Percentiles rank a stretch among this genome's conserved stretches.
phyloP scores from a whole-genome alignment of 2,888 invertebrate genomes.

The Allophyes oxyacanthae region DNA sequence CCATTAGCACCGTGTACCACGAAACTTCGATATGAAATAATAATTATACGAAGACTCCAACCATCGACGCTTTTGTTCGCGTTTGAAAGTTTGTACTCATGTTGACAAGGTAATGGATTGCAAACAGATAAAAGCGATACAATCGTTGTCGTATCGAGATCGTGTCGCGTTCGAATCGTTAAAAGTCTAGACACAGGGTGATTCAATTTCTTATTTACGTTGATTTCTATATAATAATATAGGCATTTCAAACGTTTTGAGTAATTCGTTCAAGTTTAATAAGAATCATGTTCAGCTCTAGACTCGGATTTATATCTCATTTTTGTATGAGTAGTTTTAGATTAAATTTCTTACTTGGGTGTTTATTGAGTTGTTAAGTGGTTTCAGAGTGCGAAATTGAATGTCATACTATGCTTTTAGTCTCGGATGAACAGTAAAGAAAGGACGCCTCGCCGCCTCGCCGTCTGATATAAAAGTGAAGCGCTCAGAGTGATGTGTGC shows the following conservation, averaged over 20 bases:
- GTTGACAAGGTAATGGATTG: constrained; percentile 49
- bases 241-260: constrained; percentile 33
- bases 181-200: constrained; percentile 74
- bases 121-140: constrained; percentile 6
- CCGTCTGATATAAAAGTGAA: too few species aligned
- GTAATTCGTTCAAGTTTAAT: constrained; percentile 31
- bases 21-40: constrained; percentile 38
- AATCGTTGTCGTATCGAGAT: constrained; percentile 43
- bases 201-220: constrained; percentile 71
- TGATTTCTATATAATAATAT: constrained; percentile 54
- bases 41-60: constrained; percentile 6
- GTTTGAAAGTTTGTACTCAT: background rate
- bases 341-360: constrained; percentile 20
- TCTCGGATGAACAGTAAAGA: too few species aligned
- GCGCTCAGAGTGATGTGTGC: too few species aligned
- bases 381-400: constrained; percentile 9
- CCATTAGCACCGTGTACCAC: constrained; percentile 76
- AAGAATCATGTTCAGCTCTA: constrained; percentile 23
- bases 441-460: too few species aligned
- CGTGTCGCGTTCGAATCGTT: constrained; percentile 65
- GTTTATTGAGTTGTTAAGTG: constrained; percentile 29
- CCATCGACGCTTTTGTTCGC: constrained; percentile 51
- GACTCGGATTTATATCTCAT: constrained; percentile 5
- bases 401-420: background rate
- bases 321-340: constrained; percentile 17